Conservation (phyloP, 2,113 vertebrate genomes). For the Maccullochella peelii region DNA sequence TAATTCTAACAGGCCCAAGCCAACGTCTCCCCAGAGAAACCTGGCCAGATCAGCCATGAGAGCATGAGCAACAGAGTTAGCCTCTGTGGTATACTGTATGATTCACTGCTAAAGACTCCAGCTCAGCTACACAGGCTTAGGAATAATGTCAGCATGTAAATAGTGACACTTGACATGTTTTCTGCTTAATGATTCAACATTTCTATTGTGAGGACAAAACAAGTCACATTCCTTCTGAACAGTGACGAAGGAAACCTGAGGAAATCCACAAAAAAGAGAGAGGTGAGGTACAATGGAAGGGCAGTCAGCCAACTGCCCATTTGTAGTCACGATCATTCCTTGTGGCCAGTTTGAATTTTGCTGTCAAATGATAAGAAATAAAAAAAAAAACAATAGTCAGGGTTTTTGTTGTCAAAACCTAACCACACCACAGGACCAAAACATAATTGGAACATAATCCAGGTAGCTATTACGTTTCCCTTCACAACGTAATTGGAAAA, state of each 20-base stretch:
- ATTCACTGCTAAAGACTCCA: slow-evolving; percentile 41
- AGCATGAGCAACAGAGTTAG: slow-evolving; percentile 43
- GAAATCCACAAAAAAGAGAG: background rate
- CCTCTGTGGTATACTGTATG: slow-evolving; percentile 45
- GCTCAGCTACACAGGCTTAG: slow-evolving; percentile 25
- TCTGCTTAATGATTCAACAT: slow-evolving; percentile 11
- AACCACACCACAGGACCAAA: background rate
- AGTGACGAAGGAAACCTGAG: background rate
- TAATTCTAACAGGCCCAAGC: slow-evolving; percentile 62
- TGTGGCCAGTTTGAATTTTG: background rate
- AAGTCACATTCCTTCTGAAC: background rate
- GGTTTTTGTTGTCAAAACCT: background rate
- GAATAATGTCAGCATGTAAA: slow-evolving; percentile 23
- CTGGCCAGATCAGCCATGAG: slow-evolving; percentile 51
- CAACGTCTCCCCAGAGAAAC: slow-evolving; percentile 56
- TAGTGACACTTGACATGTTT: slow-evolving; percentile 33
- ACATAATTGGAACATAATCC: background rate
- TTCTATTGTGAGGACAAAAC: background rate
- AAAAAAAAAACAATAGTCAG: background rate
- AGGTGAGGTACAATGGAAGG: background rate
- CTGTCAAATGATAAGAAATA: background rate
- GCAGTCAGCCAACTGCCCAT: background rate
- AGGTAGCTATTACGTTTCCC: background rate
- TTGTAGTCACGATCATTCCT: background rate
- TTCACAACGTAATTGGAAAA: background rate